These are phyloP conservation scores for Drosophila navojoa DNA, from an alignment of 1,140 invertebrate genomes.

Conservation along the genomic window DNA sequence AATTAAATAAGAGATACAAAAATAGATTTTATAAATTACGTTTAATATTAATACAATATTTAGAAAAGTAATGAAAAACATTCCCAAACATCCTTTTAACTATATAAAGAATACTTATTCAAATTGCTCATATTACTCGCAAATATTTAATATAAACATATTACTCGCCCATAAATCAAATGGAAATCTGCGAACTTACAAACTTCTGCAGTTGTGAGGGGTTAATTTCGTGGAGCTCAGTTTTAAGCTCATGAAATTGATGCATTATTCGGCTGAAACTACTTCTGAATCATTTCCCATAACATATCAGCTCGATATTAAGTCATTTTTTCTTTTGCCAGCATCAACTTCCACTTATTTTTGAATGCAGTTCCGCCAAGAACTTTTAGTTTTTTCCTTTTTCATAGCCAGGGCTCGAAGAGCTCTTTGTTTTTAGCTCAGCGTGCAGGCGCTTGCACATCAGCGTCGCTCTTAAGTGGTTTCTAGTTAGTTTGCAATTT, in stretches of 20 bases:
- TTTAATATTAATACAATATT: too few species aligned
- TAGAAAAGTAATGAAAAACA: too few species aligned
- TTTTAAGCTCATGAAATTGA: slow-evolving; percentile 5
- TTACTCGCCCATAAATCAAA: too few species aligned
- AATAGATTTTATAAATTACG: too few species aligned
- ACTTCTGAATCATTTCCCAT: slow-evolving; percentile 2
- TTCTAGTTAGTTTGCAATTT: slow-evolving; percentile 79
- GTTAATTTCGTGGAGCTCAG: background rate
- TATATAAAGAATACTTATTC: too few species aligned
- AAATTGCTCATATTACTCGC: too few species aligned
- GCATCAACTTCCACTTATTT: background rate
- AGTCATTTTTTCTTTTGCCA: slow-evolving; percentile 12
- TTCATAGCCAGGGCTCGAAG: background rate
- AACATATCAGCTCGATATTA: slow-evolving; percentile 27
- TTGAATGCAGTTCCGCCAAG: slow-evolving; percentile 6
- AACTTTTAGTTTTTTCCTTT: background rate
- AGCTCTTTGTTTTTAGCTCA: slow-evolving; percentile 37
- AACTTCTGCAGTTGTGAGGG: background rate
- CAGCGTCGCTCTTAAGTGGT: slow-evolving; percentile 73
- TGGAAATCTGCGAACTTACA: too few species aligned
- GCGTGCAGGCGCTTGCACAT: slow-evolving; percentile 61
- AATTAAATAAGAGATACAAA: too few species aligned
- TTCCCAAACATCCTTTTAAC: too few species aligned
- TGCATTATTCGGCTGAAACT: background rate
- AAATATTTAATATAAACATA: too few species aligned